phyloP scores from a whole-genome alignment of 2,888 invertebrate species.

The Therioaphis trifolii region DNA sequence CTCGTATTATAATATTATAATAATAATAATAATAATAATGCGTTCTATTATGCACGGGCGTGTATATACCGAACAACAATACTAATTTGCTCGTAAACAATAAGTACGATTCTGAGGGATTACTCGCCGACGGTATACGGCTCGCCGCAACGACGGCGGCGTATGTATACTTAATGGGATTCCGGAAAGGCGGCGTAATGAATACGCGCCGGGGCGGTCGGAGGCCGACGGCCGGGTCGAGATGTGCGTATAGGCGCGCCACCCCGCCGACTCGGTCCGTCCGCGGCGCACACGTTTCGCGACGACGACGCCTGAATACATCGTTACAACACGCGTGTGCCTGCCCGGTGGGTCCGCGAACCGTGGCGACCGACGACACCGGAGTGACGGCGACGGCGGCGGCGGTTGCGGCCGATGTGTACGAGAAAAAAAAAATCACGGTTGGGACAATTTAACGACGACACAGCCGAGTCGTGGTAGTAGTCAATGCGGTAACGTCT shows the following conservation, averaged over 20 bases:
- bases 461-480: no score
- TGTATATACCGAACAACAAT: not conserved
- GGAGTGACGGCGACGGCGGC: not conserved
- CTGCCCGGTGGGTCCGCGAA: not conserved
- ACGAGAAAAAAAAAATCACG: no score
- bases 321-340: no score
- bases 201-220: not conserved
- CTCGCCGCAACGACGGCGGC: not conserved
- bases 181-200: not conserved
- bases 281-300: no score
- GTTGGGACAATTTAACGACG: no score
- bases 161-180: conserved; percentile 38
- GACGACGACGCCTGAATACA: no score
- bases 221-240: not conserved
- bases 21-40: no score
- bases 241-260: no score
- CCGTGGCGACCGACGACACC: not conserved
- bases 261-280: no score
- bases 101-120: conserved; percentile 48
- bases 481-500: no score
- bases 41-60: not conserved
- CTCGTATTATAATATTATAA: not conserved
- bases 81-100: conserved; percentile 58
- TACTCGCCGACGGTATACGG: no score
- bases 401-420: no score